Evolutionary conservation across 1,140 invertebrate species (phyloP).

Genomic region (Fopius arisanus): DNA sequence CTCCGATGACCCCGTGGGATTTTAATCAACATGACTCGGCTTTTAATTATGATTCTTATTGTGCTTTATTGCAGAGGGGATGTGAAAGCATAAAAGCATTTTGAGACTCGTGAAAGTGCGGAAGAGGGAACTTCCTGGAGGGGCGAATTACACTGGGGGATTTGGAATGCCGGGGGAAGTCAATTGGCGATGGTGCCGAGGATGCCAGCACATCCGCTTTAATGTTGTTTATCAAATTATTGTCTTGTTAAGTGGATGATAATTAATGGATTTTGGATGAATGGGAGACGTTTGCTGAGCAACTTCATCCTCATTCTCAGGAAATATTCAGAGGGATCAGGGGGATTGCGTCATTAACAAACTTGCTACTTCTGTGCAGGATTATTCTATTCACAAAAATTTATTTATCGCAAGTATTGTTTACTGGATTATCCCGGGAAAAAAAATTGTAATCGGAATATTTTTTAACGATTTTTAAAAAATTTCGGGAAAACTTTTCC

Average conservation of each 20-base stretch:
- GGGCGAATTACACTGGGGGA: not conserved
- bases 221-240: slow-evolving; percentile 21
- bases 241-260: slow-evolving; percentile 2
- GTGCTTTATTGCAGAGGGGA: not conserved
- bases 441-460: no score
- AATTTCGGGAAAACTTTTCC: no score
- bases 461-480: no score
- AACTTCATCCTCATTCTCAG: no score
- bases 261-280: not conserved
- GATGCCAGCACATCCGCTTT: slow-evolving; percentile 24
- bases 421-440: no score
- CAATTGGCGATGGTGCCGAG: slow-evolving; percentile 14
- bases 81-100: slow-evolving; percentile 6
- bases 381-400: no score
- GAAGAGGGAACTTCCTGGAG: slow-evolving; percentile 22
- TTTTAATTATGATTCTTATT: slow-evolving; percentile 5
- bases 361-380: no score
- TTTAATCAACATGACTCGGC: slow-evolving; percentile 8
- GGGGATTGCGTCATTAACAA: no score
- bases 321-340: no score
- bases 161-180: slow-evolving; percentile 1
- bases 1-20: not conserved
- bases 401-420: no score
- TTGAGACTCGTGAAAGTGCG: not conserved
- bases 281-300: not conserved